These are phyloP conservation scores for Uropetala carovei DNA, from an alignment of 2,888 invertebrate species.

Conservation along the genomic window DNA sequence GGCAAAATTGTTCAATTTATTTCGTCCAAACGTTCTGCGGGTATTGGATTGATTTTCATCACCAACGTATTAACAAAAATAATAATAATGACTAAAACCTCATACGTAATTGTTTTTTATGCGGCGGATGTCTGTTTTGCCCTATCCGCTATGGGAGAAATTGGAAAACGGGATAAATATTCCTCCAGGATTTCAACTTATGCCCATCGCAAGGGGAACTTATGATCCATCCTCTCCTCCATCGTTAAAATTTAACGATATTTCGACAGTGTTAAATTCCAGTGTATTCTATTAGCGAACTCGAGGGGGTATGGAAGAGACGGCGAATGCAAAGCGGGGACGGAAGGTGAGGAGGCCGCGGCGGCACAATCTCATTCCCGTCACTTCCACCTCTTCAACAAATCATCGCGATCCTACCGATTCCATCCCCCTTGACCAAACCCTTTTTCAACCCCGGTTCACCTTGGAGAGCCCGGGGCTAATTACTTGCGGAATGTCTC, in stretches of 20 bases:
- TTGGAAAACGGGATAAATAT: too few relatives aligned
- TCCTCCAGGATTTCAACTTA: too few relatives aligned
- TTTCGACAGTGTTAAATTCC: neutral
- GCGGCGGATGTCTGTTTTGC: too few relatives aligned
- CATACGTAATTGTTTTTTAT: too few relatives aligned
- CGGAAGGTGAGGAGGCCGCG: neutral
- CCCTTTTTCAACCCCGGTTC: constrained; percentile 36
- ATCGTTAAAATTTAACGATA: neutral
- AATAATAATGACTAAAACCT: too few relatives aligned
- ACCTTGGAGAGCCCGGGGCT: constrained; percentile 45
- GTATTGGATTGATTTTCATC: too few relatives aligned
- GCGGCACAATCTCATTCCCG: constrained; percentile 18
- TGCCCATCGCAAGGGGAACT: too few relatives aligned
- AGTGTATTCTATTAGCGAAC: neutral
- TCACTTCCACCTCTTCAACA: neutral
- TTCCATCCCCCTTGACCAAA: neutral
- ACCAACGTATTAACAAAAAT: too few relatives aligned
- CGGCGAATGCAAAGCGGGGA: neutral
- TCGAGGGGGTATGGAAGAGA: constrained; percentile 1
- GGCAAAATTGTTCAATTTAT: too few relatives aligned
- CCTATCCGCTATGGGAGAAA: too few relatives aligned
- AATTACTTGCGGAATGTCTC: constrained; percentile 56
- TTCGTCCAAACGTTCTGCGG: too few relatives aligned
- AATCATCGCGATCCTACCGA: neutral
- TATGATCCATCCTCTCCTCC: neutral